Conservation (phyloP, 2,888 invertebrate species). For the Pseudanteris insignis region DNA sequence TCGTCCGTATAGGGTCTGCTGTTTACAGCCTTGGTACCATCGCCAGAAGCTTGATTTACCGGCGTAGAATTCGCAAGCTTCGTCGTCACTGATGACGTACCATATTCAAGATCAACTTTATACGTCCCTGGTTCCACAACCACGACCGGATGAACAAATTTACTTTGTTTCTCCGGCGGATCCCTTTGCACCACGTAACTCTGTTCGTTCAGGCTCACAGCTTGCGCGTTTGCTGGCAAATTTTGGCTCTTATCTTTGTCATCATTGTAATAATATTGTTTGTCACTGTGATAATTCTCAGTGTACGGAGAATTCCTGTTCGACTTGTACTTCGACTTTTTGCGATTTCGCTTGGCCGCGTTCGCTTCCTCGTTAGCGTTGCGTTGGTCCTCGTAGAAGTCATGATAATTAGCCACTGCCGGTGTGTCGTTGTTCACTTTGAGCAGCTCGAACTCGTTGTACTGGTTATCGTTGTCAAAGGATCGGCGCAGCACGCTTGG, state of each 20-base stretch:
- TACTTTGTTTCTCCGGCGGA: slow-evolving; percentile 10
- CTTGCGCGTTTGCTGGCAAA: not conserved
- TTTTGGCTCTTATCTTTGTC: slow-evolving; percentile 18
- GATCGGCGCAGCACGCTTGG: slow-evolving; percentile 54
- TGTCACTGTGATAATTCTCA: slow-evolving; percentile 10
- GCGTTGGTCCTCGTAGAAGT: slow-evolving; percentile 55
- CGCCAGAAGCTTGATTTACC: not conserved
- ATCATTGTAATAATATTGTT: slow-evolving; percentile 16
- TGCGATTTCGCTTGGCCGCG: slow-evolving; percentile 10
- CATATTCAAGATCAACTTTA: slow-evolving; percentile 48
- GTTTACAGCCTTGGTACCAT: slow-evolving; percentile 17
- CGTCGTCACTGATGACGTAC: slow-evolving; percentile 28
- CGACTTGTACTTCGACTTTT: slow-evolving; percentile 5
- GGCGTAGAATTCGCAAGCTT: slow-evolving; percentile 9
- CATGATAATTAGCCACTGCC: slow-evolving; percentile 58
- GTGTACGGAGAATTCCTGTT: slow-evolving; percentile 10
- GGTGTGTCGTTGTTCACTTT: slow-evolving; percentile 62
- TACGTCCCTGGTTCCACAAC: slow-evolving; percentile 53
- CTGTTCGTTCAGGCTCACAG: not conserved
- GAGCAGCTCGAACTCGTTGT: slow-evolving; percentile 60
- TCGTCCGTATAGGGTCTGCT: slow-evolving; percentile 32
- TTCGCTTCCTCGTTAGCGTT: slow-evolving; percentile 25
- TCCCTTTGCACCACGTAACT: slow-evolving; percentile 11
- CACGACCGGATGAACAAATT: slow-evolving; percentile 53
- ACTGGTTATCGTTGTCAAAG: slow-evolving; percentile 51